Evolutionary conservation across 64 coral and sea anemone species (phyloP), one percentile per base, ranked within the genome.

Genomic region (Anthopleura sola): DNA sequence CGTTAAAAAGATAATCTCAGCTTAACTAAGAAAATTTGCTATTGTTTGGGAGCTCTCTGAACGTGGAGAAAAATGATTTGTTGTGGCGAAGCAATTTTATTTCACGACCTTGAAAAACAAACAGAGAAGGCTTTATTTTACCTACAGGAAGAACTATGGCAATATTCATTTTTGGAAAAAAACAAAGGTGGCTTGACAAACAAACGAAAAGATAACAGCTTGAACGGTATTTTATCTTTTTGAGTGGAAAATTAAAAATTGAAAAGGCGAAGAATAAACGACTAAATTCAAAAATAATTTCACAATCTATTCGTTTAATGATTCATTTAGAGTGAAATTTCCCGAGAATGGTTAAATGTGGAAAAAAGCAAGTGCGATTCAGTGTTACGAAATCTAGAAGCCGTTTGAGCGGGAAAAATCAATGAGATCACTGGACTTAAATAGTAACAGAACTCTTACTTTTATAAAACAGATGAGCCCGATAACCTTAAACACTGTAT

Each of bases 181-280:
- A 33, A 34, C 66, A 71, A 34, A 16, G 66, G 66, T 71, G 10
- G 66, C 23, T 71, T 71, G 34, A 71, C 66, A 71, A 71, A 71
- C 66, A 71, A 33, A 71, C 58, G 1, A 71, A 24, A 32, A 71
- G 66, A 71, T 71, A 71, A 71, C 66, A 71, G 10, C 66, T 71
- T 71, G 11, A 71, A 71, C 11, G n/a, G 66, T 33, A 71, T 71
- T 71, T 71, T 71, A 71, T 71, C 66, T 71, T 71, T 71, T 53
- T 53, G 11, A 53, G 29, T 33, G 15, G 66, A 71, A 71, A 32
- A 71, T 71, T 36, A 34, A 36, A 71, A 71, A 71, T 71, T 71
- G 3, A 34, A 71, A 71, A 71, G 29, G 26, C 23, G 11, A 62
- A 62, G n/a, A 62, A 62, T 62, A 62, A 62, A 62, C 21, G 21